These are phyloP conservation scores for Crax fasciolata DNA, from an alignment of 2,797 vertebrate species.

Conservation along the genomic window DNA sequence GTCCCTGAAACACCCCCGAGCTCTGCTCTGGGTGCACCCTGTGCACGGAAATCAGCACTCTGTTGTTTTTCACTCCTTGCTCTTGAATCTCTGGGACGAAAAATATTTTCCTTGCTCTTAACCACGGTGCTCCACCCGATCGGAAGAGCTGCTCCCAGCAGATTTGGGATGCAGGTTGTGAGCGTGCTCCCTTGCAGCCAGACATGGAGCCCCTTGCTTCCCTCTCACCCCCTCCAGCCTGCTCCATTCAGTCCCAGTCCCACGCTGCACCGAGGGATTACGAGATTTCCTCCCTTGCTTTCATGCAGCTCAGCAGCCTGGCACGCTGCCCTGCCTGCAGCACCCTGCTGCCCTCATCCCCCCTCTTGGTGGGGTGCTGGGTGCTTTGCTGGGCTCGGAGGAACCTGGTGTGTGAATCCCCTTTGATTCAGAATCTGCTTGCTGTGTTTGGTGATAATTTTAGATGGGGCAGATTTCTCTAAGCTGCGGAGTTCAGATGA, in stretches of 20 bases:
- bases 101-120: conserved; percentile 63
- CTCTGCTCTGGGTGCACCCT: not conserved
- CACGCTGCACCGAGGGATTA: not conserved
- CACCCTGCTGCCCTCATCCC: too few relatives aligned
- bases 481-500: conserved; percentile 69
- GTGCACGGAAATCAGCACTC: not conserved
- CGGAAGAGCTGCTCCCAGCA: conserved; percentile 24
- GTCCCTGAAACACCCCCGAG: not conserved
- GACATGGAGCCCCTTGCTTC: not conserved
- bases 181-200: accelerated
- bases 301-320: not conserved
- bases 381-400: not conserved
- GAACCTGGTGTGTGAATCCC: accelerated
- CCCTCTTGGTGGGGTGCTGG: too few relatives aligned
- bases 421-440: conserved; percentile 4
- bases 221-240: not conserved
- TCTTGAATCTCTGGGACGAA: not conserved
- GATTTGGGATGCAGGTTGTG: not conserved
- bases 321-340: too few relatives aligned
- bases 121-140: not conserved
- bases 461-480: conserved; percentile 77
- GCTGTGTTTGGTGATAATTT: conserved; percentile 70
- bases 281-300: conserved; percentile 12
- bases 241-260: not conserved
- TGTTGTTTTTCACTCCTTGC: not conserved